Evolutionary conservation across 2,797 vertebrate genomes (phyloP).

Genomic region (Fundulus diaphanus): DNA sequence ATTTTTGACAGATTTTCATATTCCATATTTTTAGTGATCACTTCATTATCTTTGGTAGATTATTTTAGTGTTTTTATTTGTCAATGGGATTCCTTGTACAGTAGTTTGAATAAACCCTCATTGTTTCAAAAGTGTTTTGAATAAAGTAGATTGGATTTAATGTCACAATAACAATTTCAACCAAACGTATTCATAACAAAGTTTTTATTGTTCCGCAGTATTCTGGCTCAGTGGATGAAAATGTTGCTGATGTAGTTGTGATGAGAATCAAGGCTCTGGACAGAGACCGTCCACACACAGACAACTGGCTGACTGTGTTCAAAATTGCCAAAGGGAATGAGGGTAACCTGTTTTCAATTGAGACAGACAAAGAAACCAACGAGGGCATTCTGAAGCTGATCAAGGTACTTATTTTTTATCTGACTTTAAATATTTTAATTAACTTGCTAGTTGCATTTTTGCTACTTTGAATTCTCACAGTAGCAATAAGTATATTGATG

Average conservation of each 20-base stretch:
- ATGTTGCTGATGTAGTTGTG: constrained; percentile 83
- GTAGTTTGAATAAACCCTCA: neutral
- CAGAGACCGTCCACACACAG: constrained; percentile 82
- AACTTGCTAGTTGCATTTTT: too few relatives aligned
- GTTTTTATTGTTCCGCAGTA: constrained; percentile 76
- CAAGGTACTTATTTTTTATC: constrained; percentile 81
- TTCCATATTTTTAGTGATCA: neutral
- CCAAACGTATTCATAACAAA: neutral
- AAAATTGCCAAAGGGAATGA: constrained; percentile 88
- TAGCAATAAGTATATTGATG: neutral
- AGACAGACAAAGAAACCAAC: constrained; percentile 88
- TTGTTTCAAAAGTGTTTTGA: neutral
- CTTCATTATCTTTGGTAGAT: neutral
- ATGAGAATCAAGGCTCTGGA: constrained; percentile 89
- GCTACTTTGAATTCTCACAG: too few relatives aligned
- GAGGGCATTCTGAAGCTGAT: constrained; percentile 91
- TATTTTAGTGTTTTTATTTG: neutral
- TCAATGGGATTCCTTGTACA: neutral
- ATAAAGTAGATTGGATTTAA: neutral
- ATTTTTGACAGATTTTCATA: neutral
- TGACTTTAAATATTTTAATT: constrained; percentile 1
- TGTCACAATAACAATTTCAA: neutral
- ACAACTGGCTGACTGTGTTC: constrained; percentile 91
- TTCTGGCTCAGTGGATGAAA: constrained; percentile 86
- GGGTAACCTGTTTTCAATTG: constrained; percentile 83